phyloP scores from a whole-genome alignment of 2,113 vertebrate species.

The Phrynosoma platyrhinos region DNA sequence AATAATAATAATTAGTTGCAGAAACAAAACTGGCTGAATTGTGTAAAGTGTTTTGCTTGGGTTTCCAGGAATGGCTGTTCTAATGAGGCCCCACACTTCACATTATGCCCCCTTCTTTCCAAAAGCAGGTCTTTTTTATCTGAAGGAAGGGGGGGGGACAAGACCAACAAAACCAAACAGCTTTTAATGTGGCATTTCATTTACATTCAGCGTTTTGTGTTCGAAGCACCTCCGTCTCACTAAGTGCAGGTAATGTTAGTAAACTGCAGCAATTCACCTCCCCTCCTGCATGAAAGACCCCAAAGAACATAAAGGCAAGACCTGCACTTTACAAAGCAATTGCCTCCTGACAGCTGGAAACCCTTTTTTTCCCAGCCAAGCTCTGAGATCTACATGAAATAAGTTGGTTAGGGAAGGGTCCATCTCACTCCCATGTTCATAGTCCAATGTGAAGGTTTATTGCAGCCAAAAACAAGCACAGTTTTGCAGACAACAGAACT shows the following conservation, averaged over 20 bases:
- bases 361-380: background rate
- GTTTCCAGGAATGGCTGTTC: conserved; percentile 80
- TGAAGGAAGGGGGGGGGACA: conserved; percentile 9
- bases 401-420: background rate
- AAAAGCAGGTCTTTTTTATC: conserved; percentile 48
- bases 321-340: conserved; percentile 37
- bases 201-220: conserved; percentile 60
- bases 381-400: background rate
- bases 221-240: conserved; percentile 24
- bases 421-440: no score
- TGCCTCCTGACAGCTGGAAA: background rate
- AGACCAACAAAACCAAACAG: background rate
- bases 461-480: no score
- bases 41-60: conserved; percentile 78
- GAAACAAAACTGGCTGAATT: conserved; percentile 83
- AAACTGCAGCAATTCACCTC: conserved; percentile 50
- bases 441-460: no score
- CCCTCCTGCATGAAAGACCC: conserved; percentile 31
- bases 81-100: conserved; percentile 79
- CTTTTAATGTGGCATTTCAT: conserved; percentile 67
- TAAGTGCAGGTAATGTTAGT: conserved; percentile 46
- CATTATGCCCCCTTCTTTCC: conserved; percentile 2
- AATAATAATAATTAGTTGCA: conserved; percentile 85
- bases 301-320: conserved; percentile 37
- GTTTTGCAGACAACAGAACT: no score